phyloP scores from a whole-genome alignment of 2,113 vertebrate genomes.

The Nothocercus nigrocapillus region DNA sequence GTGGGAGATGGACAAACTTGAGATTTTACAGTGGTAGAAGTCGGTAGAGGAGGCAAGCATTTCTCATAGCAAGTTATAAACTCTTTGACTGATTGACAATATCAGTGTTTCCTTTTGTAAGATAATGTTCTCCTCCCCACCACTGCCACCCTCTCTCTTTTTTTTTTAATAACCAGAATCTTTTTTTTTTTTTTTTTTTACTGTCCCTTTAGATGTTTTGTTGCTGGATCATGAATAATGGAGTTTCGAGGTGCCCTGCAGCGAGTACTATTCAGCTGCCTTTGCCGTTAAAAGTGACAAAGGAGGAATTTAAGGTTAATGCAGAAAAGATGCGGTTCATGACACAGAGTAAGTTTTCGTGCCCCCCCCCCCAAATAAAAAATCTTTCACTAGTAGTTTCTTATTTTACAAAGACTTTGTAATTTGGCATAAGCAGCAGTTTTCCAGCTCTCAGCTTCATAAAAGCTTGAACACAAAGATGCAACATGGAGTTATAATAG shows the following conservation, averaged over 20 bases:
- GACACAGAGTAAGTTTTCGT: not conserved
- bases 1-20: not conserved
- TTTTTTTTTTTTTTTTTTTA: not conserved
- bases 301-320: not conserved
- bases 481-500: not conserved
- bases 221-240: not conserved
- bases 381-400: not conserved
- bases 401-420: not conserved
- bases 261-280: not conserved
- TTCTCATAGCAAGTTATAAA: not conserved
- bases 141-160: too few species aligned
- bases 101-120: not conserved
- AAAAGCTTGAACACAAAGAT: not conserved
- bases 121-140: fast-evolving
- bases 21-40: not conserved
- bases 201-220: not conserved
- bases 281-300: not conserved
- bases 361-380: too few species aligned
- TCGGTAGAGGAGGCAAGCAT: not conserved
- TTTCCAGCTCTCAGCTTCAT: not conserved
- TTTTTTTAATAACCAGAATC: not conserved
- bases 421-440: not conserved
- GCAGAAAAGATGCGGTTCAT: not conserved
- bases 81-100: not conserved
- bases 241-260: not conserved